phyloP scores from a whole-genome alignment of 2,797 vertebrate genomes.

The Tokudaia tokunoshimensis region DNA sequence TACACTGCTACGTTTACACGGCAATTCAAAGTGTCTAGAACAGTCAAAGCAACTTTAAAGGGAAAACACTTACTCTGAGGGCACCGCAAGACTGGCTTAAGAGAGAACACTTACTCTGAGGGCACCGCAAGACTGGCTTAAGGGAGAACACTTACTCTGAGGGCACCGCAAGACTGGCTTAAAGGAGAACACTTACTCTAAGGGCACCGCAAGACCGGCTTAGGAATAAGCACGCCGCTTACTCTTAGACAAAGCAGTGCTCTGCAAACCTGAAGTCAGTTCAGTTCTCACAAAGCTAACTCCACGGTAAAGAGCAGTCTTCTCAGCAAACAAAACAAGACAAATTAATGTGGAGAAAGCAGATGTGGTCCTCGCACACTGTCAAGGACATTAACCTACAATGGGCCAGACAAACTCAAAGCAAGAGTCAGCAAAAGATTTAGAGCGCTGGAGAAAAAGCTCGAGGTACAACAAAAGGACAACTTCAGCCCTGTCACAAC shows the following conservation, averaged over 20 bases:
- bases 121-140: neutral
- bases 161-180: too few relatives aligned
- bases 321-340: neutral
- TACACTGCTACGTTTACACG: neutral
- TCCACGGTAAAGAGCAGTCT: neutral
- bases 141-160: neutral
- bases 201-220: too few relatives aligned
- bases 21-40: neutral
- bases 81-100: neutral
- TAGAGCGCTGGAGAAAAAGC: neutral
- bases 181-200: neutral
- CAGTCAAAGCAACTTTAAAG: neutral
- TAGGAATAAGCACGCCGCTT: neutral
- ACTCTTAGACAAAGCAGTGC: neutral
- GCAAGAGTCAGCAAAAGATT: neutral
- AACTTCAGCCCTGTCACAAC: neutral
- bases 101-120: too few relatives aligned
- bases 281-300: neutral
- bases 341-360: neutral
- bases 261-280: neutral
- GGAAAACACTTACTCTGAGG: neutral
- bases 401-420: neutral
- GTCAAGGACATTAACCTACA: neutral
- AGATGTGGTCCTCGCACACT: neutral
- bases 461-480: neutral